Evolutionary conservation across 2,888 invertebrate species (phyloP).

Genomic region (Nomada goodeniana): DNA sequence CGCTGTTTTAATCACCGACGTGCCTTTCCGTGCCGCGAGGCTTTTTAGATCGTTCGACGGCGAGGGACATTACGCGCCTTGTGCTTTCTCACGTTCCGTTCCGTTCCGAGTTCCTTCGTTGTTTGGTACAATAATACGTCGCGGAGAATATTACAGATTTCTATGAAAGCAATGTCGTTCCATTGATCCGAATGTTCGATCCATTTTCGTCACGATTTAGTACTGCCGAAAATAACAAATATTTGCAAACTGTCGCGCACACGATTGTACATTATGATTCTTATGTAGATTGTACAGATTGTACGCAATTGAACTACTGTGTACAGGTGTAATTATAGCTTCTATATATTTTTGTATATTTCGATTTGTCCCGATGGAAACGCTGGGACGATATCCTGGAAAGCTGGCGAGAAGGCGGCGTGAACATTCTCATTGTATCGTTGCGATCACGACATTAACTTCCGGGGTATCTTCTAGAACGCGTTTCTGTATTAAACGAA

Average conservation of each 20-base stretch:
- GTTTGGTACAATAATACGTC: neutral
- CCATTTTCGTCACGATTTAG: slow-evolving; percentile 7
- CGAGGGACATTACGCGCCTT: slow-evolving; percentile 2
- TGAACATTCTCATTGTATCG: slow-evolving; percentile 4
- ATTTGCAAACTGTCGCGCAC: neutral
- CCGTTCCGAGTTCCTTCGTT: neutral
- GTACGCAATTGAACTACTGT: too few relatives aligned
- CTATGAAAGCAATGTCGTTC: neutral
- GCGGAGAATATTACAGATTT: neutral
- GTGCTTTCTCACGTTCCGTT: neutral
- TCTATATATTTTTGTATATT: neutral
- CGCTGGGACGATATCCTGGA: neutral
- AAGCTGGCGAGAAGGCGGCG: neutral
- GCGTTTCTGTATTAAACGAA: slow-evolving; percentile 32
- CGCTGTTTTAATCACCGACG: slow-evolving; percentile 19
- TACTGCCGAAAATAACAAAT: neutral
- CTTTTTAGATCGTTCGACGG: neutral
- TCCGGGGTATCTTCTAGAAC: slow-evolving; percentile 6
- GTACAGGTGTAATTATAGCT: neutral
- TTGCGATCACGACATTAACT: neutral
- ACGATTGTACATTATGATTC: neutral
- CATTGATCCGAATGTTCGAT: neutral
- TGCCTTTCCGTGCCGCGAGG: neutral
- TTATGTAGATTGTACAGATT: neutral
- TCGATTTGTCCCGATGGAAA: neutral